Conservation (phyloP, 2,888 invertebrate species). For the Ethmia dodecea region DNA sequence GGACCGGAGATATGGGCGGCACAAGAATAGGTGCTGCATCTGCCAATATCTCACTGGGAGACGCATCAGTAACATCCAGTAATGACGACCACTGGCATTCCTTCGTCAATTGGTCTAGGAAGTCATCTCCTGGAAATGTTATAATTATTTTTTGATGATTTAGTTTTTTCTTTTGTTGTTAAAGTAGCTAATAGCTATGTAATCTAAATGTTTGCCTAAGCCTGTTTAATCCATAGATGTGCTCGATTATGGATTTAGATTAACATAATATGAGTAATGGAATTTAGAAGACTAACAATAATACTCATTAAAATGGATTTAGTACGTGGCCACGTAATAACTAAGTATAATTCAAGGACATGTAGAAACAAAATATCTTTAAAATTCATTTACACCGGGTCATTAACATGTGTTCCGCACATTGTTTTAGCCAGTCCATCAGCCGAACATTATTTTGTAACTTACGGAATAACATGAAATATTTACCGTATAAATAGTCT, state of each 20-base stretch:
- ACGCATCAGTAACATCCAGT: slow-evolving; percentile 61
- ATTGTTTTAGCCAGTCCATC: slow-evolving; percentile 34
- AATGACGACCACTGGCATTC: slow-evolving; percentile 66
- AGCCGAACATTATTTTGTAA: slow-evolving; percentile 27
- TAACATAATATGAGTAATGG: too few relatives aligned
- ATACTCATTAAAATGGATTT: too few relatives aligned
- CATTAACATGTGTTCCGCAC: slow-evolving; percentile 33
- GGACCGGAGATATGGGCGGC: slow-evolving; percentile 55
- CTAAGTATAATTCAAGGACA: too few relatives aligned
- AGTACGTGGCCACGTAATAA: too few relatives aligned
- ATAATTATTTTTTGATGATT: too few relatives aligned
- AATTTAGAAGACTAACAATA: too few relatives aligned
- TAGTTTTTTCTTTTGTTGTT: too few relatives aligned
- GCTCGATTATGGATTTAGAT: too few relatives aligned
- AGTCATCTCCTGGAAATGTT: slow-evolving; percentile 57
- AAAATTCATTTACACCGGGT: slow-evolving; percentile 29
- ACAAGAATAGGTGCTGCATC: slow-evolving; percentile 59
- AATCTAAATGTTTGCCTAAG: too few relatives aligned
- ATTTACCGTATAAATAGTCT: slow-evolving; percentile 58
- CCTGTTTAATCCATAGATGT: too few relatives aligned
- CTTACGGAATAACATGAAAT: slow-evolving; percentile 15
- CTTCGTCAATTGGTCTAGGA: slow-evolving; percentile 57
- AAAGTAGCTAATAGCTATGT: too few relatives aligned
- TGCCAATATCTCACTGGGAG: slow-evolving; percentile 69
- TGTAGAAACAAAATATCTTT: too few relatives aligned